A percentile compares a stretch with the other conserved stretches of the same genome.
Evolutionary conservation across 2,113 vertebrate genomes (phyloP).

Genomic region (Sorex fumeus): DNA sequence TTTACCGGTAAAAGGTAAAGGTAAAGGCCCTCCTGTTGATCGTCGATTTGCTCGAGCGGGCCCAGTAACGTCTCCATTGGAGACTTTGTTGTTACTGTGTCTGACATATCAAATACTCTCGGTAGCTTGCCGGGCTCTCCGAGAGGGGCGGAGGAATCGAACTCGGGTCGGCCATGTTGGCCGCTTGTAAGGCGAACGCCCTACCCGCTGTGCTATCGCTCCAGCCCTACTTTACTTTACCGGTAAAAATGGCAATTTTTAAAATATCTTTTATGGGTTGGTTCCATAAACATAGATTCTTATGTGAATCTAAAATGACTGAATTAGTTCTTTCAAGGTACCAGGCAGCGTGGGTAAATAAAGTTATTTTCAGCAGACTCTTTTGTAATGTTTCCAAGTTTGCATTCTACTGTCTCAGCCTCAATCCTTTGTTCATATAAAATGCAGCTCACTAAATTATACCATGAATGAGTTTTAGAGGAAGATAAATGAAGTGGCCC

Average conservation of each 20-base stretch:
- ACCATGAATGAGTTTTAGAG: constrained; percentile 50
- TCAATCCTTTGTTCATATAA: constrained; percentile 41
- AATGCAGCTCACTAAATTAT: constrained; percentile 46
- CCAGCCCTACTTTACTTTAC: too few species aligned
- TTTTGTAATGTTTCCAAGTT: constrained; percentile 38
- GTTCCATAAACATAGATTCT: background rate
- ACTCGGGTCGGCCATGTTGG: too few species aligned
- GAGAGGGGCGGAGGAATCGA: too few species aligned
- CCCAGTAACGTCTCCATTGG: too few species aligned
- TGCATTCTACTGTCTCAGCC: background rate
- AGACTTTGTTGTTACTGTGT: too few species aligned
- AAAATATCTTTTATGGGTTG: background rate
- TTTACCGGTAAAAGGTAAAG: constrained; percentile 28
- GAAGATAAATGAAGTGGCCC: constrained; percentile 66
- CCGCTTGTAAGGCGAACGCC: too few species aligned
- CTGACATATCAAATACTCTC: too few species aligned
- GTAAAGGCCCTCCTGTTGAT: too few species aligned
- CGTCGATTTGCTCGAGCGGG: too few species aligned
- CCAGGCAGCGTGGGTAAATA: background rate
- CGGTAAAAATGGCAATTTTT: constrained; percentile 5
- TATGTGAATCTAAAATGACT: background rate
- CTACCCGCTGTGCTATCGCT: too few species aligned
- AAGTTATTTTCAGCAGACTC: background rate
- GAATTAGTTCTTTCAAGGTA: background rate
- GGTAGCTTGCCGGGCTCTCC: too few species aligned